phyloP scores from a whole-genome alignment of 2,797 vertebrate genomes.

The Gymnodraco acuticeps region DNA sequence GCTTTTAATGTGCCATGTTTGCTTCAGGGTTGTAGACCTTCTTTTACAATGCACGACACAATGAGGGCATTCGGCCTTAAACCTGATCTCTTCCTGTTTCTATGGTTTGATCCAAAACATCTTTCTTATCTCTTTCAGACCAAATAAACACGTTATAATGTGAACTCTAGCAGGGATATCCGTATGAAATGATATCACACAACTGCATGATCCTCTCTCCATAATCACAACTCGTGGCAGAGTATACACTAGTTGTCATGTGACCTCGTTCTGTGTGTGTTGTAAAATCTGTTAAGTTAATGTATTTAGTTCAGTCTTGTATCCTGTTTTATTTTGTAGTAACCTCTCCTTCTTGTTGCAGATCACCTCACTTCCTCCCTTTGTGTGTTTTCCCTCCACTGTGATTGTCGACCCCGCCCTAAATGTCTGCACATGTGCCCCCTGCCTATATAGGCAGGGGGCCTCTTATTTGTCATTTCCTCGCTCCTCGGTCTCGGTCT shows the following conservation, averaged over 20 bases:
- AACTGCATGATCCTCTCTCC: conserved; percentile 47
- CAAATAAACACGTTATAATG: not conserved
- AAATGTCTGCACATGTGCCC: no score
- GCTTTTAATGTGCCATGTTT: not conserved
- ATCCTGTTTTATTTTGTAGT: no score
- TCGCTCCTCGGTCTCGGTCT: no score
- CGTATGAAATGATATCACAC: not conserved
- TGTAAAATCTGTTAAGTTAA: no score
- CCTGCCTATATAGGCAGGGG: no score
- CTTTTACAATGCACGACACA: not conserved
- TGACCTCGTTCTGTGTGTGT: conserved; percentile 20
- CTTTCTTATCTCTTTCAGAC: not conserved
- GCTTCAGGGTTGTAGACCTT: not conserved
- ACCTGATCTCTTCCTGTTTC: conserved; percentile 6
- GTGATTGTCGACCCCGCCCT: no score
- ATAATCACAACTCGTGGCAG: conserved; percentile 23
- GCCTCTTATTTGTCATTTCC: no score
- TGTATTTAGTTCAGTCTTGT: no score
- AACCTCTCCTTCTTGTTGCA: no score
- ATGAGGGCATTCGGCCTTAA: not conserved
- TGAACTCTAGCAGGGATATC: not conserved
- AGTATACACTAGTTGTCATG: conserved; percentile 7
- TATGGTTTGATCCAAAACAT: not conserved
- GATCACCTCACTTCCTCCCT: no score
- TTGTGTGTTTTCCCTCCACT: no score